Evolutionary conservation across 2,113 vertebrate genomes (phyloP).

Genomic region (Dissostichus mawsoni): DNA sequence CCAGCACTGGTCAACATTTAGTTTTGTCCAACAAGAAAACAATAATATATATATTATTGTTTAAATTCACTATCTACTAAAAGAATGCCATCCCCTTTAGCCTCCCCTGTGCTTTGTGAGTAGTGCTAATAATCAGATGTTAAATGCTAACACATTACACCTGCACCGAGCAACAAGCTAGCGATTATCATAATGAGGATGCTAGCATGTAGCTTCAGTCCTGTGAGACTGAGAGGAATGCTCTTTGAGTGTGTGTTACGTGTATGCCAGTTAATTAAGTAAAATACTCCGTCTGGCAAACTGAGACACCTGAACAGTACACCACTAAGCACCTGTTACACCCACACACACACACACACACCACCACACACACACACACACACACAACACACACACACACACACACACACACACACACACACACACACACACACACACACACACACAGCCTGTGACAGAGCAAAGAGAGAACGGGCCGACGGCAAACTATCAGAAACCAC

Average conservation of each 20-base stretch:
- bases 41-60: too few relatives aligned
- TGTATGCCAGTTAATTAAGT: slow-evolving; percentile 69
- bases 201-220: background rate
- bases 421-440: too few relatives aligned
- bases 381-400: slow-evolving; percentile 24
- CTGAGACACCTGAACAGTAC: slow-evolving; percentile 69
- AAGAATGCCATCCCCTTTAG: background rate
- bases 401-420: background rate
- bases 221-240: background rate
- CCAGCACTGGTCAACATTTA: background rate
- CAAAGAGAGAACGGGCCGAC: background rate
- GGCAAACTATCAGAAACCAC: slow-evolving; percentile 65
- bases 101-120: background rate
- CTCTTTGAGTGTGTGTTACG: slow-evolving; percentile 49
- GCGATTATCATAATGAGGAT: background rate
- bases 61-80: background rate
- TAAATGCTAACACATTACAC: background rate
- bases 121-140: background rate
- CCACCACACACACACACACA: slow-evolving; percentile 42
- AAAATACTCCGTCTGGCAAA: slow-evolving; percentile 70
- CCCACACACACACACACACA: slow-evolving; percentile 40
- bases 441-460: background rate
- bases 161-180: background rate
- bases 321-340: slow-evolving; percentile 61
- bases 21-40: too few relatives aligned